Base-by-base conservation (phyloP, 2,113 vertebrate species). In the Siniperca chuatsi region DNA sequence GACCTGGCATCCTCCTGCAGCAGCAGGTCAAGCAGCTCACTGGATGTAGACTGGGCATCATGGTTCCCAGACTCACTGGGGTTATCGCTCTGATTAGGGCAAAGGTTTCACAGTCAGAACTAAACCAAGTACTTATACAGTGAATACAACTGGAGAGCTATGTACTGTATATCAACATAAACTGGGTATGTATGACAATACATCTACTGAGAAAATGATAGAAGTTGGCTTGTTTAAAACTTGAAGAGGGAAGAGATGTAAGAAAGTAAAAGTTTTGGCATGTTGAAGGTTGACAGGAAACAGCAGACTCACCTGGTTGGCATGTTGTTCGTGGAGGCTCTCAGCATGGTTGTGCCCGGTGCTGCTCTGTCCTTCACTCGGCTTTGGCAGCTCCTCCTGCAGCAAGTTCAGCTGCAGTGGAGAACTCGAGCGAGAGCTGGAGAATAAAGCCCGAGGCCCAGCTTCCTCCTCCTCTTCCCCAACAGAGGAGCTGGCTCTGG, bases 321-420 rank as follows among this genome's bases (percentile, higher is more conserved):
- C 29, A 62, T 81, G 90, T 64, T 91, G 88, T 76, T 95, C 90
- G 2, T 92, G 95, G 57, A 94, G 91, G 88, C 88, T 95, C 79
- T 94, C 92, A 0, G 90, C 13, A 3, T 65, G 90, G 55, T 92
- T 92, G 29, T 88, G 86, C 16, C 90, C 79, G 0, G 81, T 86
- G 85, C 84, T 92, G 75, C 88, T 21, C 44, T 90, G 91, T 12
- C 92, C 87, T 15, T 95, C 95, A 10, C 84, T 89, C 0, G 90
- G 90, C 33, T 94, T 95, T 62, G 96, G 97, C 78, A 96, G 78
- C 58, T 97, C 97, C 46, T 97, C 97, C 79, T 96, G 97, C 85
- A 98, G 96, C 67, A 98, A 88, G 89, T 97, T 95, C 57, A 98
- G 93, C 92, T 98, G 97, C 29, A 98, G 93, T 0, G 97, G 96